Evolutionary conservation across 2,113 vertebrate genomes (phyloP).

Genomic region (Rhinoderma darwinii): DNA sequence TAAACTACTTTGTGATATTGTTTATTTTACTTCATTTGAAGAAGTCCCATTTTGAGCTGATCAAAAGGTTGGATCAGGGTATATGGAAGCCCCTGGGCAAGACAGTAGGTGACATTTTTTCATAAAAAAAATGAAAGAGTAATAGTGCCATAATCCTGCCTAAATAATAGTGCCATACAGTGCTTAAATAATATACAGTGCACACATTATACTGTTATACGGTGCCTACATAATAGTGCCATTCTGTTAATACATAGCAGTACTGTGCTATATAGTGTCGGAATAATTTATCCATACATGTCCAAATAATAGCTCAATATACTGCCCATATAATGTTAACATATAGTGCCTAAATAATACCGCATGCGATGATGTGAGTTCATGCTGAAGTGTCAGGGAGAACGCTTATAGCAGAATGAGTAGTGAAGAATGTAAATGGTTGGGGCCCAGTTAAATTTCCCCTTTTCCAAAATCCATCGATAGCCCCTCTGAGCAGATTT

Average conservation of each 20-base stretch:
- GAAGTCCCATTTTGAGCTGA: not conserved
- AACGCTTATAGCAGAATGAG: not conserved
- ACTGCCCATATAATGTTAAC: not conserved
- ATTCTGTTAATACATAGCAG: not conserved
- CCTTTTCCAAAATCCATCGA: not conserved
- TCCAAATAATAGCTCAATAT: not conserved
- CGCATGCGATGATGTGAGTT: not conserved
- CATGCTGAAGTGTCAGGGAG: not conserved
- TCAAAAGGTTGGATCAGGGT: not conserved
- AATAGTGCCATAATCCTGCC: not conserved
- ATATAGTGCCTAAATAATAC: not conserved
- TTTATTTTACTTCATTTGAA: not conserved
- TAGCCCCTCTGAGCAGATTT: not conserved
- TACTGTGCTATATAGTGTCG: not conserved
- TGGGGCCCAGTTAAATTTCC: not conserved
- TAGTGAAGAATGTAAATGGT: not conserved
- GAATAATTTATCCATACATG: no score
- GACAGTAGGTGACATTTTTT: not conserved
- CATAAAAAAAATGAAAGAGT: not conserved
- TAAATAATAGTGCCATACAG: not conserved
- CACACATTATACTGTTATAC: not conserved
- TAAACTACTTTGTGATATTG: not conserved
- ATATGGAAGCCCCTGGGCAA: not conserved
- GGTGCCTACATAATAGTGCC: not conserved
- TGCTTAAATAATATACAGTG: not conserved